These are phyloP conservation scores for Aradophagus sp. DNA, from an alignment of 1,140 invertebrate genomes.

Conservation along the genomic window DNA sequence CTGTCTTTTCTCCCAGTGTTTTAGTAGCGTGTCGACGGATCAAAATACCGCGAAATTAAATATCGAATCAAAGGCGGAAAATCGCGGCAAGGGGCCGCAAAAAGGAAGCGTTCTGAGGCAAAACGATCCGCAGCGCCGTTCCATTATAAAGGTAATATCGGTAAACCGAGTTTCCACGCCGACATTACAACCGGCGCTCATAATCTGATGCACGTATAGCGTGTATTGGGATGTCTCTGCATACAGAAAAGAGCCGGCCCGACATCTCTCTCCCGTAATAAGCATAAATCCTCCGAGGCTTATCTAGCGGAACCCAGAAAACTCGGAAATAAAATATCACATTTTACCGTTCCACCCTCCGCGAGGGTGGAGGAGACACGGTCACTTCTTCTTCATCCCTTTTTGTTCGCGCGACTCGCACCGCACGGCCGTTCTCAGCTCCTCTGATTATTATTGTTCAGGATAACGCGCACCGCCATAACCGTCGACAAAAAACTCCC, in stretches of 20 bases:
- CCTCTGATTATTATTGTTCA: slow-evolving; percentile 44
- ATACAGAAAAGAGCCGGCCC: slow-evolving; percentile 54
- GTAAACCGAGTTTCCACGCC: slow-evolving; percentile 60
- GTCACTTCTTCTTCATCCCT: slow-evolving; percentile 52
- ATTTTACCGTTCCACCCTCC: slow-evolving; percentile 68
- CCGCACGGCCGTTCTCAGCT: slow-evolving; percentile 32
- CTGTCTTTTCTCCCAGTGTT: too few species aligned
- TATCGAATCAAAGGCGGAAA: slow-evolving; percentile 58
- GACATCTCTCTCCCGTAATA: slow-evolving; percentile 70
- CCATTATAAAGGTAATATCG: slow-evolving; percentile 70
- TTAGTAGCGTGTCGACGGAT: too few species aligned
- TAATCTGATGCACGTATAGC: slow-evolving; percentile 67
- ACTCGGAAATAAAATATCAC: slow-evolving; percentile 75
- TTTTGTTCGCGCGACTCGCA: slow-evolving; percentile 31
- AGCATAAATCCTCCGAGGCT: slow-evolving; percentile 75
- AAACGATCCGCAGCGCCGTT: slow-evolving; percentile 64
- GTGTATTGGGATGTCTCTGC: slow-evolving; percentile 59
- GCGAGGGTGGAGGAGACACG: slow-evolving; percentile 43
- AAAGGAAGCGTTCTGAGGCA: slow-evolving; percentile 55
- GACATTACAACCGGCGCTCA: slow-evolving; percentile 67
- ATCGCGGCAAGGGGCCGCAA: slow-evolving; percentile 54
- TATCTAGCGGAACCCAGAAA: slow-evolving; percentile 73
- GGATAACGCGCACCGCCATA: slow-evolving; percentile 40
- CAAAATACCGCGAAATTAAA: slow-evolving; percentile 48
- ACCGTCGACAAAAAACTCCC: slow-evolving; percentile 22